Conservation (phyloP, 2,113 vertebrate species). For the Megalops atlanticus region DNA sequence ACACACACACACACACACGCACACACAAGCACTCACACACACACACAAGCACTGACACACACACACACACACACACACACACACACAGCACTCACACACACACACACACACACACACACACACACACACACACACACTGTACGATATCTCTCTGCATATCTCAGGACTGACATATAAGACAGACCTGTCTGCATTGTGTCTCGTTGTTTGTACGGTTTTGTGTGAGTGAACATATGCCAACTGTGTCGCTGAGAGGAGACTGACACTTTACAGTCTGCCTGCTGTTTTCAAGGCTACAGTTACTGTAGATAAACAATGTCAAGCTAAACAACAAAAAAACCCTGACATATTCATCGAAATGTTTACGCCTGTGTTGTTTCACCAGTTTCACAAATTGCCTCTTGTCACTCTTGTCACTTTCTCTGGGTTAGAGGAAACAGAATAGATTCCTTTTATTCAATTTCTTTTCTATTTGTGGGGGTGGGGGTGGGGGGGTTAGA, state of each 20-base stretch:
- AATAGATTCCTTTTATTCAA: background rate
- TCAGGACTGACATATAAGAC: constrained; percentile 6
- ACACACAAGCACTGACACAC: background rate
- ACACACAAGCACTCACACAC: background rate
- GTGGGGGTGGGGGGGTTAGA: too few relatives aligned
- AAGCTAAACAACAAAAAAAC: constrained; percentile 14
- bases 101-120: constrained; percentile 10
- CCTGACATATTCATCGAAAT: constrained; percentile 9
- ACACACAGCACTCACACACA: constrained; percentile 5
- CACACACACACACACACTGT: background rate
- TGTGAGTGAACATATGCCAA: constrained; percentile 13
- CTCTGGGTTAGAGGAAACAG: background rate
- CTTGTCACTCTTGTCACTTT: background rate
- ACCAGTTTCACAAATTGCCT: background rate
- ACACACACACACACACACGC: too few relatives aligned
- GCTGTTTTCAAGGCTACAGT: constrained; percentile 22
- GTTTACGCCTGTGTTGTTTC: constrained; percentile 10
- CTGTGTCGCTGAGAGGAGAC: constrained; percentile 11
- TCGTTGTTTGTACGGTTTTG: constrained; percentile 14
- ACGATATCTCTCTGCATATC: background rate
- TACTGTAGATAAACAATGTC: constrained; percentile 21
- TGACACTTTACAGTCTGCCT: constrained; percentile 26
- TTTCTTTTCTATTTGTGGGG: background rate
- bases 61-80: background rate
- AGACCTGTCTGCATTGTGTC: background rate